Base-by-base conservation (phyloP, 2,888 invertebrate genomes). In the Sinopyrophorus schimmeli region DNA sequence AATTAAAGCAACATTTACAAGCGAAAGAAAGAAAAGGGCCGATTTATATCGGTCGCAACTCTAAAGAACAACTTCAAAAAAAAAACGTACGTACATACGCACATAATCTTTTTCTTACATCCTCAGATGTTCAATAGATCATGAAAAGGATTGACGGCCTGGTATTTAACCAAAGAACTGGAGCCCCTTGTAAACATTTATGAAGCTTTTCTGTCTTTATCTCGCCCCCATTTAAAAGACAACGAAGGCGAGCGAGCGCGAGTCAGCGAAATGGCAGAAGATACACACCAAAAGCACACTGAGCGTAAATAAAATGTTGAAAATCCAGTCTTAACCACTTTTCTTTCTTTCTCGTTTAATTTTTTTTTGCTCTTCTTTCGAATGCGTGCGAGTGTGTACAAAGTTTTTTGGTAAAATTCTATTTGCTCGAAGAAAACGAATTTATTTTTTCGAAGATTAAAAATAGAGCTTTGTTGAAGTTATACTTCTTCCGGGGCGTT, bases 291-390 rank as follows among this genome's bases (percentile, higher is more conserved):
- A 16, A 30, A 16, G 7, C 14, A n/a, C 5, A 4, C 10, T 10
- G 30, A 30, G 30, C 16, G 30, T 15, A 9, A 30, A 30, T 9
- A 15, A 30, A 30, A 30, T 30, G 30, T 16, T 30, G 30, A 15
- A 30, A 30, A 30, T 30, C 30, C 30, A 30, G 30, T 30, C 30
- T 15, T n/a, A 30, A 30, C 30, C 14, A 15, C 30, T 30, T 30
- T 27, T 27, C 24, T 24, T 27, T 30, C 30, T 14, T n/a, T n/a
- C n/a, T n/a, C n/a, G n/a, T n/a, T n/a, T n/a, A n/a, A n/a, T n/a
- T n/a, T n/a, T n/a, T n/a, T n/a, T n/a, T n/a, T n/a, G n/a, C n/a
- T n/a, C n/a, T n/a, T n/a, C n/a, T n/a, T n/a, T n/a, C n/a, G n/a
- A n/a, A n/a, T n/a, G n/a, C n/a, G n/a, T n/a, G n/a, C n/a, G n/a